phyloP scores from a whole-genome alignment of 2,797 vertebrate species.

The Oreonectes daqikongensis region DNA sequence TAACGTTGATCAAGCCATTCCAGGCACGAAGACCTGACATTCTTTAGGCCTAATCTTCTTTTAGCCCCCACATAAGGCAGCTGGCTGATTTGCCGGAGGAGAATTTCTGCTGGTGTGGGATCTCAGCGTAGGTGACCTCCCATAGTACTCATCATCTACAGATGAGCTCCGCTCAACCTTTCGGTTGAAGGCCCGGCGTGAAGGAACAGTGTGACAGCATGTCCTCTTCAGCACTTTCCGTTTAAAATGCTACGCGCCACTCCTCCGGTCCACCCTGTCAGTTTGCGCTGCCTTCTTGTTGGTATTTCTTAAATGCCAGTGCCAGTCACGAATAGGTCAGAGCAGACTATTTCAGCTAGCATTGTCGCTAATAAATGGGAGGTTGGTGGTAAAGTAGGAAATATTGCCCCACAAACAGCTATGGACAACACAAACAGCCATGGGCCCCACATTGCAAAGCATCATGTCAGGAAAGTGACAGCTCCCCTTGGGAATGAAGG shows the following conservation, averaged over 20 bases:
- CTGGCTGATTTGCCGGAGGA: not conserved
- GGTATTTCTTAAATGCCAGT: conserved; percentile 80
- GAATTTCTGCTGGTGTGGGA: not conserved
- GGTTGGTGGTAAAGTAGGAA: conserved; percentile 66
- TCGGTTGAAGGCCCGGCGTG: conserved; percentile 52
- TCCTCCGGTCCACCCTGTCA: conserved; percentile 54
- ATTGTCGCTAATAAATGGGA: conserved; percentile 80
- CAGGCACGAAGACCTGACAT: conserved; percentile 24
- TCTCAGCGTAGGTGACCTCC: conserved; percentile 69
- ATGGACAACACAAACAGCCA: conserved; percentile 63
- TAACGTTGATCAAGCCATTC: conserved; percentile 18
- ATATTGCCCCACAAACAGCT: conserved; percentile 70
- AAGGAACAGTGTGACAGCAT: conserved; percentile 65
- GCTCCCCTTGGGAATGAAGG: conserved; percentile 71
- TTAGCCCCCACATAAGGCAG: not conserved
- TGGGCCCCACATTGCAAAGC: conserved; percentile 59
- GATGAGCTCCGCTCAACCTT: conserved; percentile 59
- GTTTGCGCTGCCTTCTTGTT: conserved; percentile 62
- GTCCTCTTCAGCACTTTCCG: conserved; percentile 53
- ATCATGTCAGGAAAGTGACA: conserved; percentile 69
- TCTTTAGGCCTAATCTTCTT: not conserved
- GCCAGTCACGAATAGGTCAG: conserved; percentile 79
- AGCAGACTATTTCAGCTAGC: conserved; percentile 77
- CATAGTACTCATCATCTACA: conserved; percentile 69
- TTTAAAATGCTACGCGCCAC: conserved; percentile 59